Base-by-base conservation (phyloP, 2,888 invertebrate genomes). In the Girardia tigrina region DNA sequence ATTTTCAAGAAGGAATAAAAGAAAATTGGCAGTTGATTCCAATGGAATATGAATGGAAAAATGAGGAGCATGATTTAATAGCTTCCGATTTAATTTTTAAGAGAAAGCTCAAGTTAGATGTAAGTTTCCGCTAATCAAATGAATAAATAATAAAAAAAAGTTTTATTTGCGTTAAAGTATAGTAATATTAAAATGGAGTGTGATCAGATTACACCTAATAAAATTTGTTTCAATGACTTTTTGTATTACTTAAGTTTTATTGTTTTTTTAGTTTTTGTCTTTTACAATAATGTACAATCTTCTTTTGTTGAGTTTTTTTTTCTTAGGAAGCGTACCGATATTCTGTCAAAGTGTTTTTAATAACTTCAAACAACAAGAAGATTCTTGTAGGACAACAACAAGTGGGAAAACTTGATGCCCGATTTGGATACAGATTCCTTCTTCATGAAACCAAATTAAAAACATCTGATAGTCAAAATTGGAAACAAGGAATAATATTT, bases 31-130 rank as follows among this genome's bases (percentile, higher is more conserved):
- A 56, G 23, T 16, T 56, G 23, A 56, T 56, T 56, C 56, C 56
- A 4, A 56, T 56, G 56, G 56, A 56, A 56, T 56, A 56, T 23
- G 56, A 56, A 56, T 56, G 56, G 56, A 56, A 56, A 56, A 56
- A 56, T 56, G 56, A 56, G 56, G 56, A 56, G 23, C 56, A 56
- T n/a, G 56, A 56, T 56, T 56, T 56, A 56, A 56, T 56, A 4
- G 56, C 56, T 56, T 56, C 56, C 23, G 56, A 56, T 16, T n/a
- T 56, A 4, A 56, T 56, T 56, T 56, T 56, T 56, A 56, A 56
- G 23, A 56, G 56, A 23, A 56, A 56, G n/a, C 56, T 56, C 4
- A 56, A 56, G 23, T 56, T 56, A 16, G 56, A 56, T 12, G 56
- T 56, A 16, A 36, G 36, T n/a, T n/a, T n/a, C n/a, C n/a, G n/a